Conservation (phyloP, 2,888 invertebrate genomes). For the Ormyrus thymus region DNA sequence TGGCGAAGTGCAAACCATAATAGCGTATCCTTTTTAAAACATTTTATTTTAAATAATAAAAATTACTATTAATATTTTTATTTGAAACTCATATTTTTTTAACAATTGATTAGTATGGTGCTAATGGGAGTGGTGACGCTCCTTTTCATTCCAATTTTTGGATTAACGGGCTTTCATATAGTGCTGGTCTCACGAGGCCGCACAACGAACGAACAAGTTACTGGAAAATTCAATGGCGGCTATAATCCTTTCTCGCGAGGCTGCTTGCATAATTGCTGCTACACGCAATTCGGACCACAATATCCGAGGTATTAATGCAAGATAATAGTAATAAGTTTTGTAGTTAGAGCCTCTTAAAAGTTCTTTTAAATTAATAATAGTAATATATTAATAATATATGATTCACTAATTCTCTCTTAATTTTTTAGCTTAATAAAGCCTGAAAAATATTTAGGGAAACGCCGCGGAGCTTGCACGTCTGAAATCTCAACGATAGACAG, state of each 20-base stretch:
- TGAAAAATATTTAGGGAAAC: constrained; percentile 81
- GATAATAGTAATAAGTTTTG: neutral
- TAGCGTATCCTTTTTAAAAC: constrained; percentile 86
- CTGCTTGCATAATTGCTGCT: constrained; percentile 96
- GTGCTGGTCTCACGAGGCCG: constrained; percentile 96
- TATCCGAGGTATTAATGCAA: constrained; percentile 88
- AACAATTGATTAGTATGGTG: constrained; percentile 81
- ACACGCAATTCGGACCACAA: constrained; percentile 96
- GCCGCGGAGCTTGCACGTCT: constrained; percentile 75
- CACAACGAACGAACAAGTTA: constrained; percentile 99
- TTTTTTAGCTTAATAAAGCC: constrained; percentile 80
- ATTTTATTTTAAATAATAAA: neutral
- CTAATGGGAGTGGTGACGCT: constrained; percentile 94
- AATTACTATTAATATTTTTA: neutral
- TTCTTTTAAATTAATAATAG: no score
- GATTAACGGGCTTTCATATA: constrained; percentile 98
- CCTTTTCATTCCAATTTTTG: constrained; percentile 96
- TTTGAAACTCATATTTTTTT: constrained; percentile 60
- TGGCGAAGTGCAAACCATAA: constrained; percentile 87
- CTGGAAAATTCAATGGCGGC: constrained; percentile 98
- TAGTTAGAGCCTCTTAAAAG: no score
- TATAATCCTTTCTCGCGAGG: constrained; percentile 98
- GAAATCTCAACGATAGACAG: constrained; percentile 78
- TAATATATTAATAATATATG: no score
- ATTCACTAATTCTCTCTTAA: neutral